A percentile compares a stretch with the other conserved stretches of the same genome.
phyloP scores from a whole-genome alignment of 2,797 vertebrate genomes.

The Fistularia tabacaria region DNA sequence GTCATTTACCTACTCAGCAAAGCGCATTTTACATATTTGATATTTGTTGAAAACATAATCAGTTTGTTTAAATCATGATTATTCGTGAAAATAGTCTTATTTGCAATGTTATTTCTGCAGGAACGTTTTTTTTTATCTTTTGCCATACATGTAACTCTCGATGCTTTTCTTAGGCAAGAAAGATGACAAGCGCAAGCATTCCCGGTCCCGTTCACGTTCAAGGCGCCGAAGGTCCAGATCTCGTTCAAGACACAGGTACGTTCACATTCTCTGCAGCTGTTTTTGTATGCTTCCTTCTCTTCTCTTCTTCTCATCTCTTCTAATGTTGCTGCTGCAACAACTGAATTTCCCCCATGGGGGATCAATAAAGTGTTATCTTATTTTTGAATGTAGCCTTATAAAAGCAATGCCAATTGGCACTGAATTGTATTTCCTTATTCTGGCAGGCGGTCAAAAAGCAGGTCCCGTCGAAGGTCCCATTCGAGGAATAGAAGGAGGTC shows the following conservation, averaged over 20 bases:
- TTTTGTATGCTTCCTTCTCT: too few species aligned
- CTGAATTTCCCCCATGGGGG: too few species aligned
- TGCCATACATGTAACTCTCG: too few species aligned
- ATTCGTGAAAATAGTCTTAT: too few species aligned
- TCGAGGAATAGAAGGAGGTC: conserved; percentile 91
- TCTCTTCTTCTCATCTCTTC: too few species aligned
- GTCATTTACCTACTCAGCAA: background rate
- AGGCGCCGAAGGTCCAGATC: conserved; percentile 89
- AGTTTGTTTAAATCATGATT: background rate
- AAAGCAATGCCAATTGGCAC: too few species aligned
- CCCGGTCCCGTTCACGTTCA: conserved; percentile 88
- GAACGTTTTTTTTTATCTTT: too few species aligned
- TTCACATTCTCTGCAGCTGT: background rate
- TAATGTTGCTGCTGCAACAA: too few species aligned
- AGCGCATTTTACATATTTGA: background rate
- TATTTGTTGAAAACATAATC: background rate
- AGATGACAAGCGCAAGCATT: conserved; percentile 94
- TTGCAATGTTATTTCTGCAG: too few species aligned
- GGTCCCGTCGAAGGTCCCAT: conserved; percentile 88
- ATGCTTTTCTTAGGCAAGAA: conserved; percentile 83
- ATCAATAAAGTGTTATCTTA: background rate
- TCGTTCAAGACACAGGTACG: conserved; percentile 90
- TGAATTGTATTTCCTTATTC: background rate
- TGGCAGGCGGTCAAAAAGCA: conserved; percentile 88
- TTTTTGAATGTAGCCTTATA: background rate